A percentile compares a stretch with the other conserved stretches of the same genome.
Evolutionary conservation across 2,888 invertebrate species (phyloP).

Genomic region (Trachelus stipa): DNA sequence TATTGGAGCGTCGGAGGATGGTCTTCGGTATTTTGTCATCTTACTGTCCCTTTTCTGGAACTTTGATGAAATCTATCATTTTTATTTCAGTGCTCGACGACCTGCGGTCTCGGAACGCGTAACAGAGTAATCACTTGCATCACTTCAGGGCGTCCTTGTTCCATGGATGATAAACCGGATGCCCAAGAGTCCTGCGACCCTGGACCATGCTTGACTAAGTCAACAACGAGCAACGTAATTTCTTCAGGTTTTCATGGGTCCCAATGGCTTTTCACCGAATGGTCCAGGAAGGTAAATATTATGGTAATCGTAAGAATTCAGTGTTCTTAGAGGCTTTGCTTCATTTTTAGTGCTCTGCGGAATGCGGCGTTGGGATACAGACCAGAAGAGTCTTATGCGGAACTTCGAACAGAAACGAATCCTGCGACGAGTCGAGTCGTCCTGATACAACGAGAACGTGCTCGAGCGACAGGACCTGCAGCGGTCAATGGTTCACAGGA

Average conservation of each 20-base stretch:
- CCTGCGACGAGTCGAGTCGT: slow-evolving; percentile 70
- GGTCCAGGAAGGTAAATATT: slow-evolving; percentile 66
- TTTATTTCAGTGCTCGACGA: slow-evolving; percentile 73
- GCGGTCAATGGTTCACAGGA: slow-evolving; percentile 87
- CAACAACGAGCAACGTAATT: slow-evolving; percentile 19
- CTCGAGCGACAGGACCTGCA: slow-evolving; percentile 76
- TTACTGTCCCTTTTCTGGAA: not conserved
- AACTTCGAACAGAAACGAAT: slow-evolving; percentile 64
- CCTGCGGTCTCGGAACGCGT: slow-evolving; percentile 75
- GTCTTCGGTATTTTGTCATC: slow-evolving; percentile 68
- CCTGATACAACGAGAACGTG: slow-evolving; percentile 78
- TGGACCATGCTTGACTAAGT: slow-evolving; percentile 65
- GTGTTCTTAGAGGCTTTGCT: not conserved
- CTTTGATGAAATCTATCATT: not conserved
- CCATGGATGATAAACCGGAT: slow-evolving; percentile 62
- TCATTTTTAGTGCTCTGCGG: slow-evolving; percentile 75
- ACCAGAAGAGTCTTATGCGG: slow-evolving; percentile 79
- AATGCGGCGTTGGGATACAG: slow-evolving; percentile 83
- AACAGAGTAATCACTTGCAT: slow-evolving; percentile 72
- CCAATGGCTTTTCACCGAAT: slow-evolving; percentile 74
- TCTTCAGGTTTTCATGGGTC: slow-evolving; percentile 32
- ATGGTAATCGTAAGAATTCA: not conserved
- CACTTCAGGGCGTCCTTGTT: slow-evolving; percentile 60
- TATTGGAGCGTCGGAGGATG: slow-evolving; percentile 71
- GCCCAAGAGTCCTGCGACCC: slow-evolving; percentile 71